Conservation (phyloP, 2,113 vertebrate genomes). For the Vicugna pacos region DNA sequence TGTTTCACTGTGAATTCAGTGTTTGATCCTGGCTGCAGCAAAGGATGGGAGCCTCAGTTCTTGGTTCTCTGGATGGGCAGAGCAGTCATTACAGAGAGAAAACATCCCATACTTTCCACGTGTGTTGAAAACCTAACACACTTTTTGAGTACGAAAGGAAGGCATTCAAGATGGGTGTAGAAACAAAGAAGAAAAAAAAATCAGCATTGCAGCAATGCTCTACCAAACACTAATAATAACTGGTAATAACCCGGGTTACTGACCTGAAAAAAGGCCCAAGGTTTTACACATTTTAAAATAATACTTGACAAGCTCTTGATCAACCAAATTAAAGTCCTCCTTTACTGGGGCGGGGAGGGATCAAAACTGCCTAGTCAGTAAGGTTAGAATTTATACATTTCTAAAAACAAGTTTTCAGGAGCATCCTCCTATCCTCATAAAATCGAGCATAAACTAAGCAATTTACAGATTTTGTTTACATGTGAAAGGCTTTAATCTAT, state of each 20-base stretch:
- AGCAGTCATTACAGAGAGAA: background rate
- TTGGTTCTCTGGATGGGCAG: background rate
- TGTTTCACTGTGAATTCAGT: background rate
- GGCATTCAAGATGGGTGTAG: background rate
- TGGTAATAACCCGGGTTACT: background rate
- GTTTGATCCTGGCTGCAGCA: background rate
- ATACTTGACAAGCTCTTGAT: background rate
- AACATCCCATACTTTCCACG: background rate
- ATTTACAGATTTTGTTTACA: background rate
- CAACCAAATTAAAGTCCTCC: background rate
- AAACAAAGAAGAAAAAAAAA: background rate
- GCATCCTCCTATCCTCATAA: background rate
- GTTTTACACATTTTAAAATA: slow-evolving; percentile 49
- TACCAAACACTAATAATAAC: slow-evolving; percentile 44
- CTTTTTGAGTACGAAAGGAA: slow-evolving; percentile 9
- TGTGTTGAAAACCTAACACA: slow-evolving; percentile 21
- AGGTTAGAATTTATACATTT: slow-evolving; percentile 48
- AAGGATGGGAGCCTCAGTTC: background rate
- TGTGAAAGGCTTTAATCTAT: background rate
- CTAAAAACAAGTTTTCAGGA: slow-evolving; percentile 42
- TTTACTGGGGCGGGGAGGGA: background rate
- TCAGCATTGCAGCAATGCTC: background rate
- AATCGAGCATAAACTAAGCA: slow-evolving; percentile 1
- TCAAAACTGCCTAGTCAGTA: background rate
- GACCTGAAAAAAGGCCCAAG: background rate